Evolutionary conservation across 2,888 invertebrate species (phyloP).

Genomic region (Cataglyphis cursor): DNA sequence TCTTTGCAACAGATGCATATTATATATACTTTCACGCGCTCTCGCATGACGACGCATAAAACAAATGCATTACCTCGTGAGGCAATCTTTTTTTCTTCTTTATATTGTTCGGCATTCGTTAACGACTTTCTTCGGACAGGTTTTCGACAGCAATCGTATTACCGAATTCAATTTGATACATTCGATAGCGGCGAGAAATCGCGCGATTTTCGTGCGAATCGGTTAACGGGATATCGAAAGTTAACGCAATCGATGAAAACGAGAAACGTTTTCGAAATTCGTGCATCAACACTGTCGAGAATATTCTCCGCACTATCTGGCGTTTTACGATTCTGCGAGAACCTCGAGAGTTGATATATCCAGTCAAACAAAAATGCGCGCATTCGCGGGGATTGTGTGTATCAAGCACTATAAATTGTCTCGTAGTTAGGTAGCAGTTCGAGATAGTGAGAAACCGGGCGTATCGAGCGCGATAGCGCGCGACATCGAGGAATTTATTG

Average conservation of each 20-base stretch:
- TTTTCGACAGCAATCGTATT: constrained; percentile 31
- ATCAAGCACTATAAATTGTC: constrained; percentile 59
- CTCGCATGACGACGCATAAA: constrained; percentile 25
- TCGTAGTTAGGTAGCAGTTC: constrained; percentile 47
- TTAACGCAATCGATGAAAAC: background rate
- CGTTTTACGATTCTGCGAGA: constrained; percentile 40
- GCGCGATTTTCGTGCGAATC: constrained; percentile 26
- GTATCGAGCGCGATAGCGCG: constrained; percentile 59
- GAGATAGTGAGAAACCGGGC: constrained; percentile 63
- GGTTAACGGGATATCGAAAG: constrained; percentile 16
- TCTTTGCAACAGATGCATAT: background rate
- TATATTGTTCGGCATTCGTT: background rate
- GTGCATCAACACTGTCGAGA: constrained; percentile 30
- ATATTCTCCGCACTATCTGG: constrained; percentile 25
- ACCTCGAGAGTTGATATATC: constrained; percentile 16
- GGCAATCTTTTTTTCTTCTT: background rate
- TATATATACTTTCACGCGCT: background rate
- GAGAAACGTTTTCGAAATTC: constrained; percentile 18
- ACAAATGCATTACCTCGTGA: constrained; percentile 18
- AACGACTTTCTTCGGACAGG: constrained; percentile 27
- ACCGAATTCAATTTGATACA: constrained; percentile 33
- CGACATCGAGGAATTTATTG: constrained; percentile 72
- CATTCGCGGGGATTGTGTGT: constrained; percentile 10
- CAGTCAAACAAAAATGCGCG: constrained; percentile 39
- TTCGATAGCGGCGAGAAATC: constrained; percentile 38